Conservation (phyloP, 2,888 invertebrate genomes). For the Acrobasis repandana region DNA sequence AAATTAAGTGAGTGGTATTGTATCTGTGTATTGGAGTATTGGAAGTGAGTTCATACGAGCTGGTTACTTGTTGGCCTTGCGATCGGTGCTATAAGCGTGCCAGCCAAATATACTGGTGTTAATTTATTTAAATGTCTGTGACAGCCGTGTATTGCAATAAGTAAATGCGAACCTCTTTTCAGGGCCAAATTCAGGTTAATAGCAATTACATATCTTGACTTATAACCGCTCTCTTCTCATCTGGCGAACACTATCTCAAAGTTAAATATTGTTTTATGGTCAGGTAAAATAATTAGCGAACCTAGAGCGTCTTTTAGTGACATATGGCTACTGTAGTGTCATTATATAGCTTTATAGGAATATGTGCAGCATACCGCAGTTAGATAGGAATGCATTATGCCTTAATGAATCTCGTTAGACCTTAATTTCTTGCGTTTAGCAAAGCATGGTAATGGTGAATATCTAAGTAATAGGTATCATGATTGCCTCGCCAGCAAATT, state of each 20-base stretch:
- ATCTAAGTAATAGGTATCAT: conserved; percentile 21
- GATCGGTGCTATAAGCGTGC: conserved; percentile 47
- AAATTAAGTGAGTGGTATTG: conserved; percentile 67
- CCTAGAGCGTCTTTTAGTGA: neutral
- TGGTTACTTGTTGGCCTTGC: conserved; percentile 73
- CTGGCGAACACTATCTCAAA: too few species aligned
- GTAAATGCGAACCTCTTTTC: conserved; percentile 54
- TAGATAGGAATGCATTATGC: conserved; percentile 11
- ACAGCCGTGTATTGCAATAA: conserved; percentile 59
- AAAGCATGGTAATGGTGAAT: conserved; percentile 38
- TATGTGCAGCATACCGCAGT: neutral
- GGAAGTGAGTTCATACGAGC: conserved; percentile 60
- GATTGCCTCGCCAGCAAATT: conserved; percentile 14
- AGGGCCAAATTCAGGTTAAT: conserved; percentile 51
- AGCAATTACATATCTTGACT: conserved; percentile 7
- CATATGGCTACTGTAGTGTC: neutral
- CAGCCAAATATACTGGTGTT: conserved; percentile 57
- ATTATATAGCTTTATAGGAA: neutral
- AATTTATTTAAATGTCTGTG: conserved; percentile 66
- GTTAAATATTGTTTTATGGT: too few species aligned
- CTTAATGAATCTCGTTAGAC: conserved; percentile 11
- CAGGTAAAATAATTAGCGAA: too few species aligned
- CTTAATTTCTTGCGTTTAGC: conserved; percentile 17
- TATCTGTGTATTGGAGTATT: conserved; percentile 49
- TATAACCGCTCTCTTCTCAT: neutral